Percentiles rank a stretch among this genome's conserved stretches.
These are phyloP conservation scores for Seriola aureovittata DNA, from an alignment of 2,113 vertebrate species.

Conservation along the genomic window DNA sequence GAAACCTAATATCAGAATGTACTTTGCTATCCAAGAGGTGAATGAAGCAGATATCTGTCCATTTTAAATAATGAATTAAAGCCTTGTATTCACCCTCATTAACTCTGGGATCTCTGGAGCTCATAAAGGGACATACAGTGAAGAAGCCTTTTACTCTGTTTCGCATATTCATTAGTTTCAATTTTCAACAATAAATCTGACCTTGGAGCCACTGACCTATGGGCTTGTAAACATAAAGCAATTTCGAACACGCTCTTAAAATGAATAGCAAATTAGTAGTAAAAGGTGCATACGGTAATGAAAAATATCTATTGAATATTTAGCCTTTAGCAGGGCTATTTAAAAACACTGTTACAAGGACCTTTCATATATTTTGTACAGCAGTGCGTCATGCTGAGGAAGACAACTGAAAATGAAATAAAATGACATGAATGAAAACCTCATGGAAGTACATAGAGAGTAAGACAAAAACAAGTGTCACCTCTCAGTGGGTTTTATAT, in stretches of 20 bases:
- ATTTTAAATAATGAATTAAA: slow-evolving; percentile 68
- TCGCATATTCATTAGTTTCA: slow-evolving; percentile 78
- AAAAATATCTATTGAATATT: slow-evolving; percentile 72
- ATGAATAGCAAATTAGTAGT: slow-evolving; percentile 79
- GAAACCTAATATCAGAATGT: neutral
- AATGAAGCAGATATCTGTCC: slow-evolving; percentile 28
- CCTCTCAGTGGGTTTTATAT: neutral
- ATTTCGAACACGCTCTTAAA: slow-evolving; percentile 76
- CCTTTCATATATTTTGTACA: slow-evolving; percentile 24
- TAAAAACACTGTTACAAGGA: slow-evolving; percentile 42
- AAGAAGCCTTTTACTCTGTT: slow-evolving; percentile 64
- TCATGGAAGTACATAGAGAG: neutral
- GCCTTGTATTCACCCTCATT: slow-evolving; percentile 75
- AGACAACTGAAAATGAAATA: neutral
- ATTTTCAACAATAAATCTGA: slow-evolving; percentile 69
- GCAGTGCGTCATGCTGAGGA: slow-evolving; percentile 1
- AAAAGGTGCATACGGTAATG: slow-evolving; percentile 76
- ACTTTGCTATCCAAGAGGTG: neutral
- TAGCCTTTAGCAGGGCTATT: slow-evolving; percentile 53
- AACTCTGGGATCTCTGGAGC: slow-evolving; percentile 64
- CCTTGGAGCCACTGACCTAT: slow-evolving; percentile 76
- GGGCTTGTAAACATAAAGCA: slow-evolving; percentile 82
- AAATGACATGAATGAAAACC: slow-evolving; percentile 11
- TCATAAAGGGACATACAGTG: slow-evolving; percentile 72
- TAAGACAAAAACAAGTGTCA: slow-evolving; percentile 18